Evolutionary conservation across 2,113 vertebrate species (phyloP).

Genomic region (Coreoperca whiteheadi): DNA sequence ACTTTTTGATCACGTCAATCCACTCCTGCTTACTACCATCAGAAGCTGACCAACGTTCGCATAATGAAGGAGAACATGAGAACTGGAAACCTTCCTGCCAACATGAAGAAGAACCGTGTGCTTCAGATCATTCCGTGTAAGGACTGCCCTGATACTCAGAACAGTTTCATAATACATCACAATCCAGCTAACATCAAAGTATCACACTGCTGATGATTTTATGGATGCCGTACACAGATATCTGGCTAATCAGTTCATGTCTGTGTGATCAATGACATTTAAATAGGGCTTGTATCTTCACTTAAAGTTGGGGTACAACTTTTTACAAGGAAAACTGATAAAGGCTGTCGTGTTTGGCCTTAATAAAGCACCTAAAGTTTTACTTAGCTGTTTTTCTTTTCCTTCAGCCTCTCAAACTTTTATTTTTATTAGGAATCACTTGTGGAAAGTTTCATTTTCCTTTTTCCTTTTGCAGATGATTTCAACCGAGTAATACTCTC

Average conservation of each 20-base stretch:
- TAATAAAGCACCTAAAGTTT: slow-evolving; percentile 62
- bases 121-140: slow-evolving; percentile 99
- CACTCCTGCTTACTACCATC: slow-evolving; percentile 8
- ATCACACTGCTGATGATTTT: slow-evolving; percentile 44
- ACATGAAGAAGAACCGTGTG: slow-evolving; percentile 99
- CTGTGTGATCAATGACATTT: slow-evolving; percentile 66
- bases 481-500: slow-evolving; percentile 98
- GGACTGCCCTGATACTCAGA: slow-evolving; percentile 57
- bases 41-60: slow-evolving; percentile 97
- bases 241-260: slow-evolving; percentile 58
- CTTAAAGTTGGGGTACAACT: slow-evolving; percentile 43
- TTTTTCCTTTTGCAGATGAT: slow-evolving; percentile 87
- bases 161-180: slow-evolving; percentile 75
- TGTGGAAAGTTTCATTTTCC: slow-evolving; percentile 67
- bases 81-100: slow-evolving; percentile 94
- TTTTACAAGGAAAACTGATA: slow-evolving; percentile 46
- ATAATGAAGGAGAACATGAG: slow-evolving; percentile 99
- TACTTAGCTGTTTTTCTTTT: slow-evolving; percentile 17
- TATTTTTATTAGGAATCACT: slow-evolving; percentile 67
- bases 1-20: slow-evolving; percentile 20
- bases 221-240: slow-evolving; percentile 59
- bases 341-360: slow-evolving; percentile 28
- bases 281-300: slow-evolving; percentile 38
- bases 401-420: slow-evolving; percentile 51
- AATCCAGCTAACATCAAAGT: slow-evolving; percentile 73